Evolutionary conservation across 2,113 vertebrate species (phyloP).

Genomic region (Kryptolebias marmoratus): DNA sequence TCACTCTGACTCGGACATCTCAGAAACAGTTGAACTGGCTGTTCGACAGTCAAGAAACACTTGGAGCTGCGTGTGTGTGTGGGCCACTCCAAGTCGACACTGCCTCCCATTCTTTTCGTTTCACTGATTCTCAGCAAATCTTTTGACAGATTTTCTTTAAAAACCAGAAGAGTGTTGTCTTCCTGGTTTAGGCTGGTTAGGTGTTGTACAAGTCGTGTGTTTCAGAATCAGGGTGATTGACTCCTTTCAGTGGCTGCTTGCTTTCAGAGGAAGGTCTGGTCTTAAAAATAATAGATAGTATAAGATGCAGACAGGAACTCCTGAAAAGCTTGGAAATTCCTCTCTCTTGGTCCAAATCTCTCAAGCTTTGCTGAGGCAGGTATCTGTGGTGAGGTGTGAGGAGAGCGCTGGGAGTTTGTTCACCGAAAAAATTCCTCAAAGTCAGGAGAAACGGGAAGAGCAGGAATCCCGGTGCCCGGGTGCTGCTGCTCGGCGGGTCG

Average conservation of each 20-base stretch:
- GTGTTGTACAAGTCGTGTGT: not conserved
- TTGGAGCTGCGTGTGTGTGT: too few relatives aligned
- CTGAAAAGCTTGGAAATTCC: constrained; percentile 62
- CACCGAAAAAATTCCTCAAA: constrained; percentile 80
- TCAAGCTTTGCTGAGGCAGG: constrained; percentile 79
- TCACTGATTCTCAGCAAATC: not conserved
- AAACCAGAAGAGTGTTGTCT: not conserved
- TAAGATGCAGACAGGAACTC: constrained; percentile 38
- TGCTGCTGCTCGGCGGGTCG: constrained; percentile 57
- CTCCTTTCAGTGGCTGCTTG: not conserved
- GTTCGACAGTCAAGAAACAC: too few relatives aligned
- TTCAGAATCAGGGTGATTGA: not conserved
- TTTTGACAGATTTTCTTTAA: not conserved
- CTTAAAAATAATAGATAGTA: constrained; percentile 1
- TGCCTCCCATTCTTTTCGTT: not conserved
- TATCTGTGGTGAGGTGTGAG: constrained; percentile 68
- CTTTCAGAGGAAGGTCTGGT: not conserved
- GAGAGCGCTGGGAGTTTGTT: constrained; percentile 75
- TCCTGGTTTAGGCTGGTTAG: not conserved
- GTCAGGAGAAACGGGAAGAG: constrained; percentile 82
- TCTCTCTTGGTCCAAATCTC: constrained; percentile 24
- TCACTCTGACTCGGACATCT: constrained; percentile 54
- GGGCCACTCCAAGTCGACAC: too few relatives aligned
- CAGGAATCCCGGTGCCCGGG: constrained; percentile 70
- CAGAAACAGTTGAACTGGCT: not conserved